Percentiles rank a stretch among this genome's conserved stretches.
Evolutionary conservation across 2,888 invertebrate species (phyloP).

Genomic region (Himalopsyche japonica): DNA sequence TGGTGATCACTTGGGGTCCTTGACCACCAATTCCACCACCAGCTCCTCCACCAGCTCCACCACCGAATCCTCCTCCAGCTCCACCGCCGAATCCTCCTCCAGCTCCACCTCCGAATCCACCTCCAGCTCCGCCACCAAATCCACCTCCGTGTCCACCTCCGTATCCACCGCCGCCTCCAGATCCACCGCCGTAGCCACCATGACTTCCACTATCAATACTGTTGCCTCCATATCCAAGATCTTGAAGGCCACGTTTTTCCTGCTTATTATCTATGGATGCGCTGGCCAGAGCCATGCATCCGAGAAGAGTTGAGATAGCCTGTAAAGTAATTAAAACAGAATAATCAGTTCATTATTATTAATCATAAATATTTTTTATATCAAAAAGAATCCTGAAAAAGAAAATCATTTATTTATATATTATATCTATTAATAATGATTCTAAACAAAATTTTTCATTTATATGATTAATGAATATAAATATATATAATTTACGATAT

Average conservation of each 20-base stretch:
- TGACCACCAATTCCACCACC: background rate
- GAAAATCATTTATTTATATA: too few species aligned
- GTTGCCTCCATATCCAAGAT: constrained; percentile 13
- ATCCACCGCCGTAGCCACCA: background rate
- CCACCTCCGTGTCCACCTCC: constrained; percentile 1
- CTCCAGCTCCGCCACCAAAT: background rate
- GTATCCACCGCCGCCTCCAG: background rate
- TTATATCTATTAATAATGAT: too few species aligned
- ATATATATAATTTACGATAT: too few species aligned
- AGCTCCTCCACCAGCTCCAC: constrained; percentile 1
- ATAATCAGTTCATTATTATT: too few species aligned
- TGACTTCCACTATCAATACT: background rate
- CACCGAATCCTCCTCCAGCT: constrained; percentile 6
- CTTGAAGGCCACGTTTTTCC: constrained; percentile 29
- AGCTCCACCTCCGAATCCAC: background rate
- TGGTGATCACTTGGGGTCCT: constrained; percentile 28
- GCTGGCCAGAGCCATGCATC: constrained; percentile 1
- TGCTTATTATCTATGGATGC: constrained; percentile 26
- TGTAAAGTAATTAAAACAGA: background rate
- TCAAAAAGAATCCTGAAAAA: too few species aligned
- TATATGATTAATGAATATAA: too few species aligned
- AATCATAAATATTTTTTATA: too few species aligned
- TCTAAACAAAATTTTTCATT: too few species aligned
- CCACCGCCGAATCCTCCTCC: constrained; percentile 1
- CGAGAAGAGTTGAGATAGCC: background rate